A percentile compares a stretch with the other conserved stretches of the same genome.
These are phyloP conservation scores for Pygoscelis antarcticus DNA, from an alignment of 2,113 vertebrate genomes.

Conservation along the genomic window DNA sequence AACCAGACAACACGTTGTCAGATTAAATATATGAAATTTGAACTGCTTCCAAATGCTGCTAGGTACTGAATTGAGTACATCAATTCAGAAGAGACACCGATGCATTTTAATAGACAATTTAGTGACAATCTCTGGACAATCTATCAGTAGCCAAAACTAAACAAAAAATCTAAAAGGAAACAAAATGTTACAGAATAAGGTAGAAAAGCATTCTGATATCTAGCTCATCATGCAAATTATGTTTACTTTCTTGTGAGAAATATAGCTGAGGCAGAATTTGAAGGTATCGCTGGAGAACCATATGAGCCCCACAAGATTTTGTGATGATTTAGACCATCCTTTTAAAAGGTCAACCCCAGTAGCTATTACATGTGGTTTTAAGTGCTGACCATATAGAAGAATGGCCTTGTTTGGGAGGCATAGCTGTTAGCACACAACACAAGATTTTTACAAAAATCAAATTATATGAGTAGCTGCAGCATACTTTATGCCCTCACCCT, in stretches of 20 bases:
- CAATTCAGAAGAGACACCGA: neutral
- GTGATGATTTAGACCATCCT: neutral
- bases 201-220: neutral
- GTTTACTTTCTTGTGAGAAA: neutral
- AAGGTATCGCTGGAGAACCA: neutral
- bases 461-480: neutral
- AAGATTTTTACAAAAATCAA: neutral
- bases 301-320: neutral
- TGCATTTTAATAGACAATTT: neutral
- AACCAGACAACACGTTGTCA: neutral
- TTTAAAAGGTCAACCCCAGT: neutral
- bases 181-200: neutral
- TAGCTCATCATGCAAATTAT: neutral
- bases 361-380: neutral
- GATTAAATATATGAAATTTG: neutral
- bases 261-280: neutral
- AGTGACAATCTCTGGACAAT: neutral
- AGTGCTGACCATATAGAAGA: neutral
- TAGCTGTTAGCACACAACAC: neutral
- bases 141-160: neutral
- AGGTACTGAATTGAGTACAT: neutral
- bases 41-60: neutral
- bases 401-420: neutral
- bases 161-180: neutral
- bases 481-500: neutral